Percentiles rank a stretch among this genome's conserved stretches.
phyloP scores from a whole-genome alignment of 1,140 invertebrate genomes.

The Sycophaga agraensis region DNA sequence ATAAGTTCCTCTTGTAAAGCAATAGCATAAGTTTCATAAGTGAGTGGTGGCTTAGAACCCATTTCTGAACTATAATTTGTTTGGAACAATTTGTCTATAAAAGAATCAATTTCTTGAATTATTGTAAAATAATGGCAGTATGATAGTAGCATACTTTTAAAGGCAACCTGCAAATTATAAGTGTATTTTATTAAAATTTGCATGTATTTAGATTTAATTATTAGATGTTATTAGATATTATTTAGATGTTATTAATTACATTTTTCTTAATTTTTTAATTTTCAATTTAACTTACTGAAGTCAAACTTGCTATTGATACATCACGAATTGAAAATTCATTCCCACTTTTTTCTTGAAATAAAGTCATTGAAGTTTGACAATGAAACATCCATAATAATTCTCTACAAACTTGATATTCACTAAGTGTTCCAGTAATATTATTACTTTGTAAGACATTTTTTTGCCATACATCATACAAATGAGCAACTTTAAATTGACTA shows the following conservation, averaged over 20 bases:
- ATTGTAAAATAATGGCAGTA: conserved; percentile 49
- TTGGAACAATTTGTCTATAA: conserved; percentile 41
- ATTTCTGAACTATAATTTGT: background rate
- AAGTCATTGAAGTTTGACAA: conserved; percentile 38
- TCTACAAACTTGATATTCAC: conserved; percentile 51
- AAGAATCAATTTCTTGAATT: conserved; percentile 46
- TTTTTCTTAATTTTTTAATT: background rate
- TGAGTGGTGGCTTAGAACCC: conserved; percentile 43
- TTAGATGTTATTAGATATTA: background rate
- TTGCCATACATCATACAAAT: conserved; percentile 47
- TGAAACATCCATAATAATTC: conserved; percentile 56
- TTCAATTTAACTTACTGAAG: conserved; percentile 37
- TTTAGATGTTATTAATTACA: background rate
- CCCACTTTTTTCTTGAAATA: conserved; percentile 42
- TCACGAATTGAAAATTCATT: conserved; percentile 39
- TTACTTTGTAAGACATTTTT: conserved; percentile 37
- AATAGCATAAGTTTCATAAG: conserved; percentile 50
- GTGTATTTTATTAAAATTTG: background rate
- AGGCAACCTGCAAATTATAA: conserved; percentile 38
- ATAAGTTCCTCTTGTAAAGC: conserved; percentile 39
- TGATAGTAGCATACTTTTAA: conserved; percentile 44
- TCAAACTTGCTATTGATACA: conserved; percentile 53
- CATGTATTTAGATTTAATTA: background rate
- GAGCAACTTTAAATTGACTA: conserved; percentile 43
- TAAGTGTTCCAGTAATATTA: conserved; percentile 40